These are phyloP conservation scores for Hycleus phaleratus DNA, from an alignment of 1,140 invertebrate species.

Conservation along the genomic window DNA sequence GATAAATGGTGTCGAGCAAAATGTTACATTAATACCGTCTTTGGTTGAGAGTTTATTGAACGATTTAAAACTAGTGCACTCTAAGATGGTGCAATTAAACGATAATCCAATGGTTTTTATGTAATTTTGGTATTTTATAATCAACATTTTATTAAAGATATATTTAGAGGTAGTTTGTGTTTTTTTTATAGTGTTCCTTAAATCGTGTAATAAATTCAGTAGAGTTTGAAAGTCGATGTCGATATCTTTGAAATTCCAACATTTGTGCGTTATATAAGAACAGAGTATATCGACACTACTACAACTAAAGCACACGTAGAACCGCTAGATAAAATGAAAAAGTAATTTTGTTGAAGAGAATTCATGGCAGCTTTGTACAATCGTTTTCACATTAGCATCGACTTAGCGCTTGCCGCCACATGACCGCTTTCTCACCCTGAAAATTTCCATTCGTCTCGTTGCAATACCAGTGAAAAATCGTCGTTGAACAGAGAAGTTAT, in stretches of 20 bases:
- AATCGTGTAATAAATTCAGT: too few species aligned
- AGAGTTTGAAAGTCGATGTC: too few species aligned
- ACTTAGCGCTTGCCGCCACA: conserved; percentile 37
- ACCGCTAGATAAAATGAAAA: conserved; percentile 40
- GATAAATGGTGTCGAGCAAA: conserved; percentile 25
- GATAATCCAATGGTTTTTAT: conserved; percentile 7
- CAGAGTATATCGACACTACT: conserved; percentile 20
- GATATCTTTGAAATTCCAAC: too few species aligned
- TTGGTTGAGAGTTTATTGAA: conserved; percentile 30
- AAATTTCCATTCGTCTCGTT: not conserved
- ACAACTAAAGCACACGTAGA: conserved; percentile 1
- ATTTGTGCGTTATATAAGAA: not conserved
- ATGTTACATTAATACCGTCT: conserved; percentile 25
- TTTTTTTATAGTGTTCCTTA: too few species aligned
- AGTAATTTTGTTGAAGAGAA: conserved; percentile 40
- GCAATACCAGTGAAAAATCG: too few species aligned
- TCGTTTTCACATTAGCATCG: conserved; percentile 38
- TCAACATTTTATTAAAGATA: too few species aligned
- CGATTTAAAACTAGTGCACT: conserved; percentile 27
- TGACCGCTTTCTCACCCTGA: conserved; percentile 19
- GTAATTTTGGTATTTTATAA: not conserved
- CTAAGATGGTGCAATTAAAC: conserved; percentile 31
- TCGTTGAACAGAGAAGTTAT: too few species aligned
- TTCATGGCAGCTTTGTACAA: conserved; percentile 37
- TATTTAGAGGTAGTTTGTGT: too few species aligned